Evolutionary conservation across 2,888 invertebrate species (phyloP).

Genomic region (Mesorhabditis spiculigera): DNA sequence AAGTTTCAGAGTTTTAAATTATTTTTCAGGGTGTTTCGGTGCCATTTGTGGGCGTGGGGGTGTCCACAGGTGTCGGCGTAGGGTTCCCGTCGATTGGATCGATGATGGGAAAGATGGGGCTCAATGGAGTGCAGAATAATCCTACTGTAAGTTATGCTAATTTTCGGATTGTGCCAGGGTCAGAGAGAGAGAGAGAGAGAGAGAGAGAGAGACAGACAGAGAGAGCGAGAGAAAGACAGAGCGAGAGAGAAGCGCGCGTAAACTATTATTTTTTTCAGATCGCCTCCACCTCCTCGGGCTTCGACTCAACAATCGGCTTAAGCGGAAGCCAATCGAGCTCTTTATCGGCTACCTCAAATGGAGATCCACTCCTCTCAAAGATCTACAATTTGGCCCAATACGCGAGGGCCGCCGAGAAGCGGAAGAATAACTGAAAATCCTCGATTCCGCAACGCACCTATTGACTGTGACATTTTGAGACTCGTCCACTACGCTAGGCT

Average conservation of each 20-base stretch:
- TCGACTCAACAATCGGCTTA: constrained; percentile 4
- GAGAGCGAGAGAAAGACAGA: too few relatives aligned
- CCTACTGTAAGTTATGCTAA: background rate
- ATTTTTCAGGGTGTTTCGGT: constrained; percentile 38
- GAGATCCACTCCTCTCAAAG: background rate
- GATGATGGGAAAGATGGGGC: constrained; percentile 39
- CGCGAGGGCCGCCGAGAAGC: background rate
- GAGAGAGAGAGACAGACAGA: too few relatives aligned
- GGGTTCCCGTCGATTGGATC: constrained; percentile 46
- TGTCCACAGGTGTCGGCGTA: constrained; percentile 42
- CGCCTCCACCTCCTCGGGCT: background rate
- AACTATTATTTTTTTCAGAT: background rate
- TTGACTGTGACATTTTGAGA: too few relatives aligned
- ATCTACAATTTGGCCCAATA: background rate
- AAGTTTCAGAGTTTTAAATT: background rate
- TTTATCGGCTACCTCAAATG: background rate
- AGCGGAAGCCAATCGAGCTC: background rate
- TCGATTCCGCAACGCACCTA: too few relatives aligned
- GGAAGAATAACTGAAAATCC: background rate
- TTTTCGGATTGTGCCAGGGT: too few relatives aligned
- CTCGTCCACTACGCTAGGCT: too few relatives aligned
- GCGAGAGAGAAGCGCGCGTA: too few relatives aligned
- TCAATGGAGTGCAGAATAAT: constrained; percentile 26
- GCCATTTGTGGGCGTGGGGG: constrained; percentile 48
- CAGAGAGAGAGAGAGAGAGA: too few relatives aligned